Percentiles rank a stretch among this genome's conserved stretches.
Conservation (phyloP, 2,797 vertebrate genomes). For the Mus spretus region DNA sequence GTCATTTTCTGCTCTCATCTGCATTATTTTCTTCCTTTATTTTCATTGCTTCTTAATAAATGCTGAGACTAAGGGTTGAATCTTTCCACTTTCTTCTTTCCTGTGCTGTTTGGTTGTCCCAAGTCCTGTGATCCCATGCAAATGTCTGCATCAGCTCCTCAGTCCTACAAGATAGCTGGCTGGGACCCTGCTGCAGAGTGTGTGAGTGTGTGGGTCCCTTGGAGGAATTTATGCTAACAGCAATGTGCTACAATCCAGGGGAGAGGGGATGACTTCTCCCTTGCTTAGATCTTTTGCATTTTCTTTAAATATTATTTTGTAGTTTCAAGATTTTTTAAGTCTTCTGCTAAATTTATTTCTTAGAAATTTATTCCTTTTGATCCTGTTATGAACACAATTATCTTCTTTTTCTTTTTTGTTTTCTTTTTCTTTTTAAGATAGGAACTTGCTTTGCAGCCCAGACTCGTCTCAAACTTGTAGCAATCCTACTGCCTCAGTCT, state of each 20-base stretch:
- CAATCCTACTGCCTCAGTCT: not conserved
- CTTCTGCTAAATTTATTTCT: slow-evolving; percentile 10
- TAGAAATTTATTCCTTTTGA: not conserved
- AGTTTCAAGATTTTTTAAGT: not conserved
- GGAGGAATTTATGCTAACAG: not conserved
- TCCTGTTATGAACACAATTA: not conserved
- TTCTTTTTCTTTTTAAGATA: not conserved
- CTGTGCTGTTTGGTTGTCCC: not conserved
- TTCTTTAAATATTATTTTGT: slow-evolving; percentile 17
- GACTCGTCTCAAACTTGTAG: not conserved
- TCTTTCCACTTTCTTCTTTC: not conserved
- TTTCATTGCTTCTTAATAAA: not conserved
- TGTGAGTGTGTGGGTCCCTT: not conserved
- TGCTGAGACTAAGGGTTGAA: not conserved
- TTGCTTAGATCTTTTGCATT: not conserved
- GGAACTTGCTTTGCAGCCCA: not conserved
- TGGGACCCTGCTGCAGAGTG: too few species aligned
- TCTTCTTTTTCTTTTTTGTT: not conserved
- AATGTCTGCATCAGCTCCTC: not conserved
- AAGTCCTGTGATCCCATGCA: not conserved
- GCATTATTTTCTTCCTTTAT: not conserved
- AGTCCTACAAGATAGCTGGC: not conserved
- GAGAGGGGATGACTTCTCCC: too few species aligned
- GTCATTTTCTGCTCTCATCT: not conserved
- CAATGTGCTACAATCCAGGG: too few species aligned